Evolutionary conservation across 2,888 invertebrate species (phyloP).

Genomic region (Proisotoma minuta): DNA sequence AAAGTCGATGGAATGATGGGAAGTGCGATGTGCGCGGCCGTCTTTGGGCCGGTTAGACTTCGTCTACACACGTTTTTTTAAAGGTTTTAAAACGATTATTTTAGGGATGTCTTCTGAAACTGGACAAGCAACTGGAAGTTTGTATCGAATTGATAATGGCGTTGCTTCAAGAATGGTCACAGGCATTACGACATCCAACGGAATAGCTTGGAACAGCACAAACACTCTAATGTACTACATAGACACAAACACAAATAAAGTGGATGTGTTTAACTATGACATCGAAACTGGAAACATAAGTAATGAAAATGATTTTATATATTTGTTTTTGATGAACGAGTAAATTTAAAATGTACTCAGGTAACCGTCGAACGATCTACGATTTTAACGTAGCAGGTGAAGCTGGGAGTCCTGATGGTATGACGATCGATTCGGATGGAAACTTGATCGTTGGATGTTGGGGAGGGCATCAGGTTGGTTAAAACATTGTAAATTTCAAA

Average conservation of each 20-base stretch:
- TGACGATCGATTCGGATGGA: constrained; percentile 53
- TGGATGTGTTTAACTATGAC: constrained; percentile 68
- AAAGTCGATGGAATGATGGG: constrained; percentile 69
- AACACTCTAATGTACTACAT: constrained; percentile 71
- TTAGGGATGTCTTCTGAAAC: neutral
- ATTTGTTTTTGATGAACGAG: neutral
- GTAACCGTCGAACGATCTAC: constrained; percentile 46
- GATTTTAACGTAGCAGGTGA: constrained; percentile 46
- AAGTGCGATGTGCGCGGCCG: constrained; percentile 70
- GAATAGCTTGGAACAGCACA: constrained; percentile 69
- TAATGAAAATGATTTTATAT: constrained; percentile 51
- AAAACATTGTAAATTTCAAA: neutral
- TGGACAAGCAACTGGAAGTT: constrained; percentile 1
- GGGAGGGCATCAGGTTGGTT: constrained; percentile 57
- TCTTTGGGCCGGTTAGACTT: constrained; percentile 62
- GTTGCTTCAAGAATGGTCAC: constrained; percentile 12
- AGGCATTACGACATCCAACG: constrained; percentile 64
- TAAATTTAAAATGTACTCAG: constrained; percentile 24
- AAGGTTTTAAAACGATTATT: neutral
- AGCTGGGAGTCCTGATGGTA: constrained; percentile 52
- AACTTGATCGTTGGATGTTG: constrained; percentile 54
- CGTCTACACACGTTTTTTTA: neutral
- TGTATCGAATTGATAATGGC: constrained; percentile 10
- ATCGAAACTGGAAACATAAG: constrained; percentile 58
- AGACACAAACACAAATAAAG: constrained; percentile 63